Evolutionary conservation across 2,797 vertebrate species (phyloP).

Genomic region (Pipistrellus nathusii): DNA sequence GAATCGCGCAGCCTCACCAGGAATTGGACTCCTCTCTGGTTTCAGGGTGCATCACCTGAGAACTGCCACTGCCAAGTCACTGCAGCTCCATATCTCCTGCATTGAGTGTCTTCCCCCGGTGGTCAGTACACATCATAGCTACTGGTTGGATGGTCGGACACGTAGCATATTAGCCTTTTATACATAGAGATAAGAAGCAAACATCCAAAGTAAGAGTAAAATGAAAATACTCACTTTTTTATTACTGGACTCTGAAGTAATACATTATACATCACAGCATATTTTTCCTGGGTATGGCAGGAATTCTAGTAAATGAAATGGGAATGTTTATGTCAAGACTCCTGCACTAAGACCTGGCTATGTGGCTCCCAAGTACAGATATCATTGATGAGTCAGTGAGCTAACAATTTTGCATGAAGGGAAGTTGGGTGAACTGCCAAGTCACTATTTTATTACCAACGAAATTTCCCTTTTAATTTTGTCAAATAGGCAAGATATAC

Average conservation of each 20-base stretch:
- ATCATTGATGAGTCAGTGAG: not conserved
- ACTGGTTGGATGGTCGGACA: no score
- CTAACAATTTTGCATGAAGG: not conserved
- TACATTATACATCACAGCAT: not conserved
- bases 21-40: no score
- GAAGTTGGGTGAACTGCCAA: not conserved
- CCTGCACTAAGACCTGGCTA: not conserved
- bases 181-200: not conserved
- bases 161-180: no score
- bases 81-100: no score
- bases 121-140: no score
- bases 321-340: not conserved
- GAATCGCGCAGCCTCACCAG: no score
- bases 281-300: not conserved
- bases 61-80: no score
- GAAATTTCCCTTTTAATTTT: constrained; percentile 20
- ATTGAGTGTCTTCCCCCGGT: no score
- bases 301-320: constrained; percentile 25
- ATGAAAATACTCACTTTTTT: not conserved
- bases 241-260: not conserved
- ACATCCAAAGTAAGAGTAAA: not conserved
- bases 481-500: not conserved
- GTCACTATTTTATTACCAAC: not conserved
- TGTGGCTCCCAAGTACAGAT: not conserved
- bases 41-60: no score